Conservation (phyloP, 1,140 invertebrate species). For the Sycophaga agraensis region DNA sequence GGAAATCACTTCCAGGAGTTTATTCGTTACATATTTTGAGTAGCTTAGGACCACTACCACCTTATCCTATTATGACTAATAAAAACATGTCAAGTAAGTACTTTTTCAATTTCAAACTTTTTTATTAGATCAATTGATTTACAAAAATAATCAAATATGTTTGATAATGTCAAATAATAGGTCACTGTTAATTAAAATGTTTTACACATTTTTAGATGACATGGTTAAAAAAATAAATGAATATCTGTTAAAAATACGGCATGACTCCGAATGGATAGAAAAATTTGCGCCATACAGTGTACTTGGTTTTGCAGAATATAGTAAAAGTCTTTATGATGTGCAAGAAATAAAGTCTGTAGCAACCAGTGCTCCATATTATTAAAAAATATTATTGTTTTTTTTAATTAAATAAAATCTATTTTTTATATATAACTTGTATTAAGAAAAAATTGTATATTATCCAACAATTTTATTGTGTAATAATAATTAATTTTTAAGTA, state of each 20-base stretch:
- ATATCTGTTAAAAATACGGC: slow-evolving; percentile 47
- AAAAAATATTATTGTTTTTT: slow-evolving; percentile 15
- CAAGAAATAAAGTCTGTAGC: slow-evolving; percentile 46
- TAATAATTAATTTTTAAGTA: background rate
- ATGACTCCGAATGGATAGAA: slow-evolving; percentile 39
- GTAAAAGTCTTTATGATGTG: slow-evolving; percentile 44
- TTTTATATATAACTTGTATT: slow-evolving; percentile 14
- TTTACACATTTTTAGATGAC: slow-evolving; percentile 38
- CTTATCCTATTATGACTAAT: slow-evolving; percentile 60
- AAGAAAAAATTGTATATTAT: background rate
- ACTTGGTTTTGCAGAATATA: slow-evolving; percentile 44
- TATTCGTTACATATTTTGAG: slow-evolving; percentile 54
- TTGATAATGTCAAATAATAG: background rate
- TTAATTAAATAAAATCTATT: slow-evolving; percentile 12
- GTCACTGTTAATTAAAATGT: background rate
- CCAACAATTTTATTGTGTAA: slow-evolving; percentile 5
- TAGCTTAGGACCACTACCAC: slow-evolving; percentile 60
- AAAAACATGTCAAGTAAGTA: slow-evolving; percentile 52
- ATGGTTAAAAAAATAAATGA: slow-evolving; percentile 47
- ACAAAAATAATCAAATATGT: background rate
- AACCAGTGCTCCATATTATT: slow-evolving; percentile 56
- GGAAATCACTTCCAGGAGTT: slow-evolving; percentile 50
- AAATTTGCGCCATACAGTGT: slow-evolving; percentile 37
- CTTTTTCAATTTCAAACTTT: background rate
- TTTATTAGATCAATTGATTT: background rate